Evolutionary conservation across 2,888 invertebrate genomes (phyloP).

Genomic region (Ichneumon xanthorius): DNA sequence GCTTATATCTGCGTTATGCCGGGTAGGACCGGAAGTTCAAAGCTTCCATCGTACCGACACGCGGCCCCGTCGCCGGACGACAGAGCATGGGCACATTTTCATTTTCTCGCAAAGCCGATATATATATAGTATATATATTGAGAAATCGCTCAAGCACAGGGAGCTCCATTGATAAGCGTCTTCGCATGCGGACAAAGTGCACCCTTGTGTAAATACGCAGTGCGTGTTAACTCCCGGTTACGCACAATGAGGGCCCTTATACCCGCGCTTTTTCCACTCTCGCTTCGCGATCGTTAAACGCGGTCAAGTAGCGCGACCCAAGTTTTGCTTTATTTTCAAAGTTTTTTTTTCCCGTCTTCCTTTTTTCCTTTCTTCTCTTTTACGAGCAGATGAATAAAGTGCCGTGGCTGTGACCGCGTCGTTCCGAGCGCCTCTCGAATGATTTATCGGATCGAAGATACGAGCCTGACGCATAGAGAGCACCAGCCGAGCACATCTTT

Average conservation of each 20-base stretch:
- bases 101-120: constrained; percentile 32
- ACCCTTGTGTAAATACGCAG: constrained; percentile 56
- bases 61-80: constrained; percentile 35
- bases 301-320: constrained; percentile 10
- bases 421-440: constrained; percentile 36
- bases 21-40: constrained; percentile 58
- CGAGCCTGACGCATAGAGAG: constrained; percentile 25
- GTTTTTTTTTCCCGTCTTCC: not conserved
- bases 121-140: not conserved
- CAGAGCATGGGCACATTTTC: constrained; percentile 2
- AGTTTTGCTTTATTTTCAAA: not conserved
- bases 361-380: constrained; percentile 29
- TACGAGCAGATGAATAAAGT: constrained; percentile 51
- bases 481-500: constrained; percentile 12
- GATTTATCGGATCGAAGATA: constrained; percentile 63
- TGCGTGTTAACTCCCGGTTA: constrained; percentile 21
- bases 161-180: constrained; percentile 52
- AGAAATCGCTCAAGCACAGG: constrained; percentile 46
- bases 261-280: constrained; percentile 31
- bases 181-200: constrained; percentile 51
- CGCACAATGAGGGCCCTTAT: constrained; percentile 56
- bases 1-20: not conserved
- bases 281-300: constrained; percentile 17
- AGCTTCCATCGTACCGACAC: constrained; percentile 39
- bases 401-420: constrained; percentile 30